A percentile compares a stretch with the other conserved stretches of the same genome.
These are phyloP conservation scores for Ciconia boyciana DNA, from an alignment of 2,113 vertebrate species.

Conservation along the genomic window DNA sequence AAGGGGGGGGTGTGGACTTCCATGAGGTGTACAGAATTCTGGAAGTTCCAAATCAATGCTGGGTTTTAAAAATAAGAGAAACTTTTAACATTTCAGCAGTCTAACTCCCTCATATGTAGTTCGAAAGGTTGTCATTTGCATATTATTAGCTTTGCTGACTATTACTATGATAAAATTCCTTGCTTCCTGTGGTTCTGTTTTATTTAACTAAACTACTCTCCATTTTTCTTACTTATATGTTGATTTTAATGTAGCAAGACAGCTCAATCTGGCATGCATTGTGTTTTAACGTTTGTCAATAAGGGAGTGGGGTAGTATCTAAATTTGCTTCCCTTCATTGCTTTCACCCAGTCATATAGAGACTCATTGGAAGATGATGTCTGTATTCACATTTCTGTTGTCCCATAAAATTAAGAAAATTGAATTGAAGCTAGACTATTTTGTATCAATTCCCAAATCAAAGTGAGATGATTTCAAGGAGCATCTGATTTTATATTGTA, in stretches of 20 bases:
- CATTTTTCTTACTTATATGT: not conserved
- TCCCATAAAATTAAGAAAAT: not conserved
- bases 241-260: not conserved
- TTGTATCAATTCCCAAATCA: not conserved
- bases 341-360: not conserved
- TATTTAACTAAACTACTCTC: not conserved
- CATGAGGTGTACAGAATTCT: not conserved
- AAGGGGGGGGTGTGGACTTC: rapidly evolving
- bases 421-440: not conserved
- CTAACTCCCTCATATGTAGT: not conserved
- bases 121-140: not conserved
- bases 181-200: not conserved
- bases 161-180: not conserved
- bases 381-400: not conserved
- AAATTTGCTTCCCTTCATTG: not conserved
- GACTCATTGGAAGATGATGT: not conserved
- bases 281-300: not conserved
- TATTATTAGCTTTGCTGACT: not conserved
- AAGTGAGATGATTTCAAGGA: not conserved
- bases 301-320: not conserved
- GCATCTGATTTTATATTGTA: not conserved
- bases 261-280: not conserved
- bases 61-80: not conserved
- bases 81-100: not conserved
- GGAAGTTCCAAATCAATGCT: not conserved